These are phyloP conservation scores for Gymnothorax reevesii DNA, from an alignment of 2,797 vertebrate genomes.

Conservation along the genomic window DNA sequence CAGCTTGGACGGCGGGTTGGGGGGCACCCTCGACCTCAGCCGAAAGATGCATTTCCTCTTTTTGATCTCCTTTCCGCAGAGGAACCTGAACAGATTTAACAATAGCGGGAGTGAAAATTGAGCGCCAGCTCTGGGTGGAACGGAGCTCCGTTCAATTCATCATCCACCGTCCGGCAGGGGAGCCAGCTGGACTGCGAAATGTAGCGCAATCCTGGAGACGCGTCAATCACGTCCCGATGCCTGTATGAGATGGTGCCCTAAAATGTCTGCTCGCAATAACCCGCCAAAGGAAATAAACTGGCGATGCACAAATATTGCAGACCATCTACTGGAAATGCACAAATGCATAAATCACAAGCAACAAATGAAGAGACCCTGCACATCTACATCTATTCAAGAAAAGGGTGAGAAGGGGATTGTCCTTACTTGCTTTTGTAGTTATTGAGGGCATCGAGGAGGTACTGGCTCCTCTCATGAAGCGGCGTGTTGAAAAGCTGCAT, in stretches of 20 bases:
- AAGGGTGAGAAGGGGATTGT: neutral
- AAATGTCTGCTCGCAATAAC: neutral
- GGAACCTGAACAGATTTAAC: slow-evolving; percentile 74
- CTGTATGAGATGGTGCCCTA: neutral
- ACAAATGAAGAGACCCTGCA: neutral
- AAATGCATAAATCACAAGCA: neutral
- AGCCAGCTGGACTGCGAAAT: neutral
- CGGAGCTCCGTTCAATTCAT: neutral
- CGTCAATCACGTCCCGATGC: neutral
- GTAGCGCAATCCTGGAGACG: neutral
- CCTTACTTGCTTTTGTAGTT: slow-evolving; percentile 97
- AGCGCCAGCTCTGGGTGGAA: neutral
- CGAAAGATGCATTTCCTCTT: slow-evolving; percentile 97
- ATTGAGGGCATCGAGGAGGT: slow-evolving; percentile 89
- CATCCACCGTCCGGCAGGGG: neutral
- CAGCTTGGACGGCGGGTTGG: slow-evolving; percentile 86
- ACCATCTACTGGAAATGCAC: neutral
- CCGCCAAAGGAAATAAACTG: neutral
- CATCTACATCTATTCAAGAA: slow-evolving; percentile 12
- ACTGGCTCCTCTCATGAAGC: slow-evolving; percentile 77
- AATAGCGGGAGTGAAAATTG: slow-evolving; percentile 10
- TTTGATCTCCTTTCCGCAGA: slow-evolving; percentile 95
- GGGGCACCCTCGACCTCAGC: slow-evolving; percentile 88
- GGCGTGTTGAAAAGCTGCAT: slow-evolving; percentile 84
- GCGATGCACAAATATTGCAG: neutral